A percentile compares a stretch with the other conserved stretches of the same genome.
Conservation (phyloP, 2,113 vertebrate genomes). For the Aptenodytes forsteri region DNA sequence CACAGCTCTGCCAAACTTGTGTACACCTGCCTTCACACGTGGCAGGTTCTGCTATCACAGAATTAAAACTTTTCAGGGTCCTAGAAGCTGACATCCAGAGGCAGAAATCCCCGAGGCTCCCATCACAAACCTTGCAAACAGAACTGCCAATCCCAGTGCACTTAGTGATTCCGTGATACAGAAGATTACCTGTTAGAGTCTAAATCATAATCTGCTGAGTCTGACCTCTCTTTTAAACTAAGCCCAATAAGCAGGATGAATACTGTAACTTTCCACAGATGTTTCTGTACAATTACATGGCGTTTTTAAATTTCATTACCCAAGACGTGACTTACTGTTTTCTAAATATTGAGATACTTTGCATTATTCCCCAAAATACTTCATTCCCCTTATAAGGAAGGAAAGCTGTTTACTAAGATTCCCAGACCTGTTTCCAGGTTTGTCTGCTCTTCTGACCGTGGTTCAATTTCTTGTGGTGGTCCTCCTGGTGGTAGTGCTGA, state of each 20-base stretch:
- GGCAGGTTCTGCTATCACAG: not conserved
- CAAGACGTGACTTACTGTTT: not conserved
- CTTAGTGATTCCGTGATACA: not conserved
- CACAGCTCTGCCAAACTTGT: not conserved
- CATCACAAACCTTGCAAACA: not conserved
- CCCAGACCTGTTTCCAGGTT: slow-evolving; percentile 71
- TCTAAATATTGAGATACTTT: not conserved
- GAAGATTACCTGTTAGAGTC: not conserved
- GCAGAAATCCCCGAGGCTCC: not conserved
- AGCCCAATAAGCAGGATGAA: not conserved
- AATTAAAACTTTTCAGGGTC: not conserved
- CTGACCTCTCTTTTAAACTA: not conserved
- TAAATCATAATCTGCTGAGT: not conserved
- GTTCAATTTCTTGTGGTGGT: slow-evolving; percentile 34
- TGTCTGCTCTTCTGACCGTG: slow-evolving; percentile 47
- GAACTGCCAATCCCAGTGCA: not conserved
- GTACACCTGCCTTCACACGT: fast-evolving
- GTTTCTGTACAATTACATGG: not conserved
- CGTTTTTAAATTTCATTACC: not conserved
- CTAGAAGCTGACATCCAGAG: not conserved
- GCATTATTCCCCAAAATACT: not conserved
- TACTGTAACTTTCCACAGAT: not conserved
- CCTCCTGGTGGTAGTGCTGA: slow-evolving; percentile 45
- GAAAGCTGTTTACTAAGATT: not conserved
- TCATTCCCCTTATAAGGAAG: not conserved